Conservation (phyloP, 2,797 vertebrate species). For the Aselliscus stoliczkanus region DNA sequence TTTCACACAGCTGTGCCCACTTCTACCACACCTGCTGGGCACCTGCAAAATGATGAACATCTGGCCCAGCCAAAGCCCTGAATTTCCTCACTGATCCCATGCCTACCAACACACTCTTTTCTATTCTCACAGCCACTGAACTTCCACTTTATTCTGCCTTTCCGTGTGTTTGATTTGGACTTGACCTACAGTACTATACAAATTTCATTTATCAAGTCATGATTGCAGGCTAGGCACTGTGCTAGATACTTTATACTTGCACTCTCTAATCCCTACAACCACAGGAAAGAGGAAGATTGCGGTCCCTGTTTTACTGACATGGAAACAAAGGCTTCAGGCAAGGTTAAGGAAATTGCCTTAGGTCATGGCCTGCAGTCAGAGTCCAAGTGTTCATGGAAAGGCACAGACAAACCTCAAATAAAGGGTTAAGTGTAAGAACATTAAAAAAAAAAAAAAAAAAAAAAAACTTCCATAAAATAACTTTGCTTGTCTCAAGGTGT, state of each 20-base stretch:
- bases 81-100: neutral
- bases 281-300: neutral
- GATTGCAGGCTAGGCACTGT: neutral
- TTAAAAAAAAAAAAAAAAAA: neutral
- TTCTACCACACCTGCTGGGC: neutral
- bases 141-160: neutral
- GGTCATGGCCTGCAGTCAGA: neutral
- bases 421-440: neutral
- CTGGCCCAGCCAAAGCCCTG: neutral
- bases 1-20: neutral
- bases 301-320: neutral
- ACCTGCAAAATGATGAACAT: neutral
- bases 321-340: neutral
- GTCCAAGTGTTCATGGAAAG: neutral
- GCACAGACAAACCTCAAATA: neutral
- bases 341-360: neutral
- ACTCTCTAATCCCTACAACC: neutral
- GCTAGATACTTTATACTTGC: neutral
- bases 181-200: neutral
- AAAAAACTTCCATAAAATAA: neutral
- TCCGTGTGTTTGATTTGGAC: neutral
- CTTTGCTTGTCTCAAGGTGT: neutral
- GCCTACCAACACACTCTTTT: neutral
- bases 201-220: neutral
- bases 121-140: neutral